These are phyloP conservation scores for Echinarachnius parma DNA, from an alignment of 53 echinoderm and acorn worm species.

Conservation along the genomic window DNA sequence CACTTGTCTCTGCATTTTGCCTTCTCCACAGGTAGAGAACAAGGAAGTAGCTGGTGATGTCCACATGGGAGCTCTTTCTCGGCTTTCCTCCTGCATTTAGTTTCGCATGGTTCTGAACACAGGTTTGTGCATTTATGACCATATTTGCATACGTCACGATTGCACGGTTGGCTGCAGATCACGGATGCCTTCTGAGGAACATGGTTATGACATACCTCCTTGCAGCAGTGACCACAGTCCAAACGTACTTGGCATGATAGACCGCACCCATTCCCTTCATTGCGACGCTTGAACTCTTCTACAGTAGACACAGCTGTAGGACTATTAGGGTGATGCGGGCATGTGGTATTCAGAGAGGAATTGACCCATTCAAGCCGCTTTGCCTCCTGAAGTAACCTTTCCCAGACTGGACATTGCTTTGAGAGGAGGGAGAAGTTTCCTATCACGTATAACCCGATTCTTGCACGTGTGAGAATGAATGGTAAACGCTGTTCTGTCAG, in stretches of 20 bases:
- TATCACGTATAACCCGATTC: slow-evolving; percentile 54
- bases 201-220: slow-evolving; percentile 35
- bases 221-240: slow-evolving; percentile 67
- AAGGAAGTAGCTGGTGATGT: slow-evolving; percentile 38
- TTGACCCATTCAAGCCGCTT: slow-evolving; percentile 17
- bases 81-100: slow-evolving; percentile 36
- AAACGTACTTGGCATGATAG: slow-evolving; percentile 58
- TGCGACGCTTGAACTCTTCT: slow-evolving; percentile 46
- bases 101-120: slow-evolving; percentile 39
- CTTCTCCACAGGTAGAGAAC: slow-evolving; percentile 2
- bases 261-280: slow-evolving; percentile 56
- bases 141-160: slow-evolving; percentile 18
- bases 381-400: neutral
- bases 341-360: slow-evolving; percentile 10
- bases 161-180: slow-evolving; percentile 26
- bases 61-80: slow-evolving; percentile 46
- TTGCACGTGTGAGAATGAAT: slow-evolving; percentile 53
- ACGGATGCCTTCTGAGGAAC: slow-evolving; percentile 4
- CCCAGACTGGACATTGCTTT: slow-evolving; percentile 42
- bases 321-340: slow-evolving; percentile 9
- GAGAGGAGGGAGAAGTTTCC: slow-evolving; percentile 51
- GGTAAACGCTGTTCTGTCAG: slow-evolving; percentile 42
- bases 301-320: slow-evolving; percentile 11
- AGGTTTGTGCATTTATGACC: slow-evolving; percentile 28
- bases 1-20: slow-evolving; percentile 52